Conservation (phyloP, 2,888 invertebrate species). For the Tromatobia lineatoria region DNA sequence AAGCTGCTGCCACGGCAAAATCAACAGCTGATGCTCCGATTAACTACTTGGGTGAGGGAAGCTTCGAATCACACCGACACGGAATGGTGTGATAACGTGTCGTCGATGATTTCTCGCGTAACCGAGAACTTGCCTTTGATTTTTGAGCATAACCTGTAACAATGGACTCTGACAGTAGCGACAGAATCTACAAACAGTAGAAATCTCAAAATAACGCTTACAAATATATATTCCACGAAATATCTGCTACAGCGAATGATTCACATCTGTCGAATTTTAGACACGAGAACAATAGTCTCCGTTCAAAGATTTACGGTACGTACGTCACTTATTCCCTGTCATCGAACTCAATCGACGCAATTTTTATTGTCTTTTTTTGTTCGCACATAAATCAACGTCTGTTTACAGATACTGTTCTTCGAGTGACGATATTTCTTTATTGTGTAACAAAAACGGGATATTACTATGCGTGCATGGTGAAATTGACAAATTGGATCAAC, state of each 20-base stretch:
- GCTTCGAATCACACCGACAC: background rate
- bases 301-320: conserved; percentile 13
- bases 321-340: background rate
- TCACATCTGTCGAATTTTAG: background rate
- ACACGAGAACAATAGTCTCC: background rate
- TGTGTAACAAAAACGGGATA: background rate
- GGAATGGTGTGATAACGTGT: background rate
- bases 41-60: conserved; percentile 2
- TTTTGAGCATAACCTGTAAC: conserved; percentile 1
- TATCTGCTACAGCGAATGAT: background rate
- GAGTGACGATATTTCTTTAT: background rate
- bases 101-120: background rate
- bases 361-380: conserved; percentile 8
- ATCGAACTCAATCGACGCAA: background rate
- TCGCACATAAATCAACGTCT: conserved; percentile 5
- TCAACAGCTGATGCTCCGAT: conserved; percentile 15
- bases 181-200: background rate
- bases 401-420: background rate
- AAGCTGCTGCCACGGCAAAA: conserved; percentile 6
- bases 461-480: background rate
- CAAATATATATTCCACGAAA: conserved; percentile 4
- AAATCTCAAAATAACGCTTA: background rate
- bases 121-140: background rate
- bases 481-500: background rate
- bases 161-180: background rate